These are phyloP conservation scores for Eristalis intricaria DNA, from an alignment of 2,888 invertebrate species.

Conservation along the genomic window DNA sequence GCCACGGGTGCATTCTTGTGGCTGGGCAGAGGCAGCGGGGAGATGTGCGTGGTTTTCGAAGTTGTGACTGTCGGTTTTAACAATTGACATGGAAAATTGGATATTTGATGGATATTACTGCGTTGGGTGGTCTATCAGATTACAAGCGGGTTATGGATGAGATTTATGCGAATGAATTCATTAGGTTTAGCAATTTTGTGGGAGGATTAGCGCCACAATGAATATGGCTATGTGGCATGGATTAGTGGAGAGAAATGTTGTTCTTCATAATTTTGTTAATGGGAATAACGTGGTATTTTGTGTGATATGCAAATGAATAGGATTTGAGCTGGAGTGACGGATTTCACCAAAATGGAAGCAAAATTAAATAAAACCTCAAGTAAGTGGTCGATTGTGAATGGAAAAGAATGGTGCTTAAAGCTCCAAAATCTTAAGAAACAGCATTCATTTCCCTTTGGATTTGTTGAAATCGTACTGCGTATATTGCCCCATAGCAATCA, in stretches of 20 bases:
- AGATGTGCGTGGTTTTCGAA: conserved; percentile 18
- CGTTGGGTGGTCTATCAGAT: conserved; percentile 48
- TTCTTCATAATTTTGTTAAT: neutral
- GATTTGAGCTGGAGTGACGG: no score
- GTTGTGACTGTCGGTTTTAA: conserved; percentile 39
- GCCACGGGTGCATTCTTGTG: conserved; percentile 30
- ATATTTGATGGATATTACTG: conserved; percentile 54
- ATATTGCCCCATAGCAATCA: no score
- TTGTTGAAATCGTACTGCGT: no score
- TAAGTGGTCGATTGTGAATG: no score
- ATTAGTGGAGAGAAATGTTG: neutral
- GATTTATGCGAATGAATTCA: neutral
- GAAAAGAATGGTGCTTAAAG: no score
- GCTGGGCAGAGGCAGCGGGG: neutral
- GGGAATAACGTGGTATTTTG: neutral
- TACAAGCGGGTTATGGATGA: neutral
- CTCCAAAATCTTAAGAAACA: no score
- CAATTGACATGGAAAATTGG: conserved; percentile 49
- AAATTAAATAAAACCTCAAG: no score
- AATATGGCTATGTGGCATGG: neutral
- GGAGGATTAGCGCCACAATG: neutral
- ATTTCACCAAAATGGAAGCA: no score
- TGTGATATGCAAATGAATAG: neutral
- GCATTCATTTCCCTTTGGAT: no score
- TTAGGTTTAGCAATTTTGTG: neutral